Conservation (phyloP, 2,888 invertebrate genomes). For the Lepidocyrtinus sp. region DNA sequence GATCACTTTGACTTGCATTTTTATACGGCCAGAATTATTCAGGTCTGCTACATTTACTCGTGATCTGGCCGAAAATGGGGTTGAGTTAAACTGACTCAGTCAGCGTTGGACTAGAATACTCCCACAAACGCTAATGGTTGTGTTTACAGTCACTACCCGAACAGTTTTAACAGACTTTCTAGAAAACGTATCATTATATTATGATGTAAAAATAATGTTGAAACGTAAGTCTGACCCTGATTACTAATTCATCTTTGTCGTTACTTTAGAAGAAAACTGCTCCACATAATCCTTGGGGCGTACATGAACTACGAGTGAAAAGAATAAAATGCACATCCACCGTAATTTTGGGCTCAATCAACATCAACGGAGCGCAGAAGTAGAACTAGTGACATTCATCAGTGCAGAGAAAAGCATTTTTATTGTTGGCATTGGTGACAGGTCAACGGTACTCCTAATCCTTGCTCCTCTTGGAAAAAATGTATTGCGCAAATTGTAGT, state of each 20-base stretch:
- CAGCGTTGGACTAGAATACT: too few species aligned
- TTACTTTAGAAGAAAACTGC: slow-evolving; percentile 31
- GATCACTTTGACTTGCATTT: background rate
- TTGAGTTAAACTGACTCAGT: too few species aligned
- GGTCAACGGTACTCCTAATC: slow-evolving; percentile 30
- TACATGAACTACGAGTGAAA: slow-evolving; percentile 29
- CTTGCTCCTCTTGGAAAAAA: slow-evolving; percentile 14
- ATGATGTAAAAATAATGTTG: slow-evolving; percentile 9
- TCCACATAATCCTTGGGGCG: slow-evolving; percentile 27
- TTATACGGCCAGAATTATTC: background rate
- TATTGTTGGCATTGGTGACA: slow-evolving; percentile 15
- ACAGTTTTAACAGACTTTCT: too few species aligned
- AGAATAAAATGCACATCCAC: slow-evolving; percentile 13
- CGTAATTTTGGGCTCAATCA: slow-evolving; percentile 27
- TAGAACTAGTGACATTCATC: background rate
- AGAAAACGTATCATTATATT: slow-evolving; percentile 2
- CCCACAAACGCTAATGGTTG: too few species aligned
- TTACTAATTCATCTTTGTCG: slow-evolving; percentile 23
- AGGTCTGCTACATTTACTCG: background rate
- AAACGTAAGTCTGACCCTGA: slow-evolving; percentile 19
- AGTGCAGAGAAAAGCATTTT: background rate
- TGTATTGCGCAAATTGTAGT: background rate
- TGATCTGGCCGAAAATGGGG: too few species aligned
- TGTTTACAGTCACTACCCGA: too few species aligned
- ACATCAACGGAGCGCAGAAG: background rate